Evolutionary conservation across 1,140 invertebrate genomes (phyloP), one percentile per base, ranked within the genome.

Genomic region (Listronotus oregonensis): DNA sequence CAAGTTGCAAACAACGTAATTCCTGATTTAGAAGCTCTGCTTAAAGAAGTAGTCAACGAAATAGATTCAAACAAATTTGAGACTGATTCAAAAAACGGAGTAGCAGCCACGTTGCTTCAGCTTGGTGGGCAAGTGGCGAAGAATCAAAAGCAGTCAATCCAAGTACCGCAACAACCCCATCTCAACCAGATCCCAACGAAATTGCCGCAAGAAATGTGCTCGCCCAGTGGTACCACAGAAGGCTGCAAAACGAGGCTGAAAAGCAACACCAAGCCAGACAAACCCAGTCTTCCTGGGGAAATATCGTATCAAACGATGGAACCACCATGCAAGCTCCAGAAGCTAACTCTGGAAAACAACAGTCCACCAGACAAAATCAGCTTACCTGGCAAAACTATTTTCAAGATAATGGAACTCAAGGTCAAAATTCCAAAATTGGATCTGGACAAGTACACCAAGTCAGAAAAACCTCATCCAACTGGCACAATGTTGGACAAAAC

Each of bases 121-220:
- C 68, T 69, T 73, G 71, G 71, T 66, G 69, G 67, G 69, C 71
- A 73, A 70, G 66, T 71, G 71, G 71, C 66, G 64, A 49, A 56
- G 14, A 66, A 62, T 21, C 58, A 64, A 43, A 55, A 40, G 9
- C 43, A 63, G 49, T 34, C 51, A 67, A 61, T 64, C 70, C 66
- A 71, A 68, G 68, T 71, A 44, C 17, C 44, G 14, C 47, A 34
- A 58, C 43, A 47, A 21, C 39, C 15, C 54, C 66, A 60, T 31
- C 47, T n/a, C 5, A 21, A 32, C 57, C 59, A 43, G 56, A 59
- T 27, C 50, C 57, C 37, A 49, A 52, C 27, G 64, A 66, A 52
- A 66, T 58, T 34, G 59, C 64, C 17, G 57, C 64, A 14, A 31
- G 57, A 52, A 60, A 66, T 14, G 64, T 66, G 27, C 64, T 66